A percentile compares a stretch with the other conserved stretches of the same genome.
phyloP scores from a whole-genome alignment of 2,113 vertebrate genomes.

The Nyctereutes procyonoides region DNA sequence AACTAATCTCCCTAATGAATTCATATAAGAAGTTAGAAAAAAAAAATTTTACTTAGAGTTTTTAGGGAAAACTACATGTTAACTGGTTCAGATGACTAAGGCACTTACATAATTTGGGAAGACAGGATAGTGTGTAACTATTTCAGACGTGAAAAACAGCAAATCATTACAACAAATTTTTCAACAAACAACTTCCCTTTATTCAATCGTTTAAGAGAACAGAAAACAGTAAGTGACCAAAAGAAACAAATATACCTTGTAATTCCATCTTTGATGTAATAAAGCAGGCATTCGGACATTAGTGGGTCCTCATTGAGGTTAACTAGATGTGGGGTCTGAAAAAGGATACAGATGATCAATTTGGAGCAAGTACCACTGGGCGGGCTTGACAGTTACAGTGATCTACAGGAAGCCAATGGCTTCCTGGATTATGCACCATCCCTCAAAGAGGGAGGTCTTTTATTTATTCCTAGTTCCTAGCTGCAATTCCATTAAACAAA shows the following conservation, averaged over 20 bases:
- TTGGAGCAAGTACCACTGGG: neutral
- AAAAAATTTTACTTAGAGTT: neutral
- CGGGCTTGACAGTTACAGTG: neutral
- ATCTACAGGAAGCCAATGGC: neutral
- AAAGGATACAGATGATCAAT: constrained; percentile 63
- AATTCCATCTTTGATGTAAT: constrained; percentile 99
- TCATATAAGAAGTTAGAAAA: neutral
- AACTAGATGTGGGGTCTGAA: constrained; percentile 97
- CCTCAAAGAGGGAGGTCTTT: neutral
- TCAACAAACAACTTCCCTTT: constrained; percentile 32
- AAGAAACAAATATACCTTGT: constrained; percentile 90
- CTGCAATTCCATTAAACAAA: neutral
- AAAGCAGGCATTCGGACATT: constrained; percentile 99
- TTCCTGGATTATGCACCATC: neutral
- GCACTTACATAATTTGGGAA: neutral
- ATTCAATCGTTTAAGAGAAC: constrained; percentile 16
- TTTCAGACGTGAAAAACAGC: constrained; percentile 50
- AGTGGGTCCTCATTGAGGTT: constrained; percentile 99
- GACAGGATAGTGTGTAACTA: neutral
- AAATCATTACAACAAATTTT: constrained; percentile 48
- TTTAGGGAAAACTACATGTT: constrained; percentile 1
- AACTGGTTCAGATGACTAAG: constrained; percentile 13
- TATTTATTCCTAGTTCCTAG: neutral
- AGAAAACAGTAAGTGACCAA: constrained; percentile 34
- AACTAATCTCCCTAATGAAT: constrained; percentile 12